A percentile compares a stretch with the other conserved stretches of the same genome.
Conservation (phyloP, 2,797 vertebrate genomes). For the Perodicticus potto region DNA sequence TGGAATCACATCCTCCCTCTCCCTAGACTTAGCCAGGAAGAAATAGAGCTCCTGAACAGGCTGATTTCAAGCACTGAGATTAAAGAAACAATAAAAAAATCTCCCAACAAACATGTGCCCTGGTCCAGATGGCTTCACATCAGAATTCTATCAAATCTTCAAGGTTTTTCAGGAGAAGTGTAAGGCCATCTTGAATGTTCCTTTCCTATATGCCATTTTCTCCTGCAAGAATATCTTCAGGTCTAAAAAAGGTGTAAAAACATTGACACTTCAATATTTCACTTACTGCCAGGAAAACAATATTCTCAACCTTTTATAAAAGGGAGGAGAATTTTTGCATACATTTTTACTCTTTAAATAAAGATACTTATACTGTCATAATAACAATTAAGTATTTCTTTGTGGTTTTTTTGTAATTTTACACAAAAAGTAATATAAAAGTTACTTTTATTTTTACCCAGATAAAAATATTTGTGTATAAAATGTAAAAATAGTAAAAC, state of each 20-base stretch:
- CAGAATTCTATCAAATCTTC: too few species aligned
- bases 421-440: too few species aligned
- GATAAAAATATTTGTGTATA: slow-evolving; percentile 90
- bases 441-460: slow-evolving; percentile 91
- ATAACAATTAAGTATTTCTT: slow-evolving; percentile 88
- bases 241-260: slow-evolving; percentile 83
- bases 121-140: too few species aligned
- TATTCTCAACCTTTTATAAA: slow-evolving; percentile 89
- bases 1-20: too few species aligned
- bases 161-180: background rate
- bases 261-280: slow-evolving; percentile 84
- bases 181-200: background rate
- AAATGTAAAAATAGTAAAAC: slow-evolving; percentile 91
- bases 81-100: too few species aligned
- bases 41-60: too few species aligned
- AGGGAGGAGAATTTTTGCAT: slow-evolving; percentile 87
- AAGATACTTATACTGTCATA: slow-evolving; percentile 88
- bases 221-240: slow-evolving; percentile 80
- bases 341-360: slow-evolving; percentile 91
- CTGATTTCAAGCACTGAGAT: too few species aligned
- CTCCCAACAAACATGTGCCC: too few species aligned
- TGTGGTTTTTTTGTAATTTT: slow-evolving; percentile 88
- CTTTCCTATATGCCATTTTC: background rate
- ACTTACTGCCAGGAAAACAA: slow-evolving; percentile 85
- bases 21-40: too few species aligned